Conservation (phyloP, 2,888 invertebrate genomes). For the Orchesellides sinensis region DNA sequence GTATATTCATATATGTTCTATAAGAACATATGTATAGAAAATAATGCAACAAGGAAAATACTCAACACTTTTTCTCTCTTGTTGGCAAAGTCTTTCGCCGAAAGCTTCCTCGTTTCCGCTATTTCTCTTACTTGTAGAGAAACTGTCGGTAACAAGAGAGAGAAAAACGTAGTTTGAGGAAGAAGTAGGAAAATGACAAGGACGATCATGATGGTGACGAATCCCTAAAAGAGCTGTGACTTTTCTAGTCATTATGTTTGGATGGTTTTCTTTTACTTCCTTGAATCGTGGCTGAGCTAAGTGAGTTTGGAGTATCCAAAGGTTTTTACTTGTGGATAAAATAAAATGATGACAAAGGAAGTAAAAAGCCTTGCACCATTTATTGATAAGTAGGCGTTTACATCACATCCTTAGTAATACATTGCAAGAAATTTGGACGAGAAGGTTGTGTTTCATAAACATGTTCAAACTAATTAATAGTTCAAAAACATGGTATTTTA, state of each 20-base stretch:
- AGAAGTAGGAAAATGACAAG: background rate
- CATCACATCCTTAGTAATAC: too few relatives aligned
- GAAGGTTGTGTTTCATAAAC: too few relatives aligned
- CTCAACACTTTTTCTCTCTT: constrained; percentile 7
- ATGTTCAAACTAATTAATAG: too few relatives aligned
- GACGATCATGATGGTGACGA: background rate
- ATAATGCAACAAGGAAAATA: constrained; percentile 16
- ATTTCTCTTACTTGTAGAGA: background rate
- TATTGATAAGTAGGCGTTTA: too few relatives aligned
- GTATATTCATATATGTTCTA: background rate
- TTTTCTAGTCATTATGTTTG: background rate
- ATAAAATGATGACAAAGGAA: too few relatives aligned
- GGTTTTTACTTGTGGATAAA: too few relatives aligned
- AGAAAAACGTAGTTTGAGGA: background rate
- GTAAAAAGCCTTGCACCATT: too few relatives aligned
- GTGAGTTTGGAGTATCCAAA: too few relatives aligned
- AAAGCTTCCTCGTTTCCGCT: constrained; percentile 10
- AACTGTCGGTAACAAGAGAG: background rate
- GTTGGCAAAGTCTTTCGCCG: constrained; percentile 1
- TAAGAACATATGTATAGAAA: background rate
- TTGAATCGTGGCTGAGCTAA: too few relatives aligned
- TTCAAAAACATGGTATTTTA: too few relatives aligned
- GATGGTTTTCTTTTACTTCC: background rate
- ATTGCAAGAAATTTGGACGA: too few relatives aligned
- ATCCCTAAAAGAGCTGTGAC: background rate